A percentile compares a stretch with the other conserved stretches of the same genome.
Evolutionary conservation across 23 tunicate genomes (phyloP).

Genomic region (Oikopleura vanhoeffeni): DNA sequence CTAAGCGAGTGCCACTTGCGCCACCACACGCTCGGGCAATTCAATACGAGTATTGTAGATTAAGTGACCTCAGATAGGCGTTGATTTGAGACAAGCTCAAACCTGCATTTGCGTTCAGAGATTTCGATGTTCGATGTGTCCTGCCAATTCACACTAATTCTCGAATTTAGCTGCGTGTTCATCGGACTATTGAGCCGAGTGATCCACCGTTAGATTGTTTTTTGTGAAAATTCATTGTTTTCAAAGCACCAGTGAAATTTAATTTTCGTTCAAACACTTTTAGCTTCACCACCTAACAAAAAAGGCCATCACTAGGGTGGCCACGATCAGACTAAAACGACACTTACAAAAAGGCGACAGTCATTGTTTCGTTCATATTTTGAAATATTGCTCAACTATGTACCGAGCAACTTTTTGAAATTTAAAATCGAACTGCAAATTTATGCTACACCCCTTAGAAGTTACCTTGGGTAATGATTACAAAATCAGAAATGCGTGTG

Average conservation of each 20-base stretch:
- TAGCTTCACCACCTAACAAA: too few relatives aligned
- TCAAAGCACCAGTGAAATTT: not conserved
- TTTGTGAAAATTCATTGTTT: not conserved
- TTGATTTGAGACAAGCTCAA: slow-evolving; percentile 12
- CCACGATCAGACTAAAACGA: not conserved
- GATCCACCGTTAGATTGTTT: slow-evolving; percentile 20
- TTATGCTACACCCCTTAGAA: too few relatives aligned
- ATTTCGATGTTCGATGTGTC: slow-evolving; percentile 29
- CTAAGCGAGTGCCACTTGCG: not conserved
- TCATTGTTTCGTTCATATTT: not conserved
- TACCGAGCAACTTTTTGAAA: too few relatives aligned
- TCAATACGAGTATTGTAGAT: not conserved
- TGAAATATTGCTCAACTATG: too few relatives aligned
- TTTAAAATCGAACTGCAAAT: too few relatives aligned
- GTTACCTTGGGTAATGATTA: too few relatives aligned
- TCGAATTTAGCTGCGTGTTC: slow-evolving; percentile 23
- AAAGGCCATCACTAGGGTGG: too few relatives aligned
- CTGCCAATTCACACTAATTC: slow-evolving; percentile 28
- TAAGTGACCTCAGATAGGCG: slow-evolving; percentile 15
- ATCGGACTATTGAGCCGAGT: slow-evolving; percentile 21
- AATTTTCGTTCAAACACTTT: not conserved
- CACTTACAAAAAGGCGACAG: not conserved
- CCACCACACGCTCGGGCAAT: not conserved
- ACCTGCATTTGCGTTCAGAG: slow-evolving; percentile 18
- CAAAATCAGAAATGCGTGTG: too few relatives aligned